phyloP scores from a whole-genome alignment of 1,140 invertebrate genomes.

The Aporrectodea caliginosa region DNA sequence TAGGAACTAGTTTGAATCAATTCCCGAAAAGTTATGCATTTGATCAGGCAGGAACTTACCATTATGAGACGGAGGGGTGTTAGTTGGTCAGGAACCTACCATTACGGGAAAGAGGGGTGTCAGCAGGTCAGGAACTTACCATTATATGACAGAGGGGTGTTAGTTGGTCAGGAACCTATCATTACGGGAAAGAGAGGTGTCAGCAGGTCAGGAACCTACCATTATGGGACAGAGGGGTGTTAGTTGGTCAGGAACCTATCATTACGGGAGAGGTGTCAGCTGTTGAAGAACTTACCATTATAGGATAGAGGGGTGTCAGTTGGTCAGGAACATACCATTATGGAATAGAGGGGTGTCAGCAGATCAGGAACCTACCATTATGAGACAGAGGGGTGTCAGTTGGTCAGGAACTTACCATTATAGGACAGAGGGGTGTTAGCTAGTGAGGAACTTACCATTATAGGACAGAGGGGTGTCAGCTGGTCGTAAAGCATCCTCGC shows the following conservation, averaged over 20 bases:
- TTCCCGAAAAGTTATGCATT: too few species aligned
- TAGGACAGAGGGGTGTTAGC: slow-evolving; percentile 21
- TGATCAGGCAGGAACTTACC: slow-evolving; percentile 70
- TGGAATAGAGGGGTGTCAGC: too few species aligned
- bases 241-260: too few species aligned
- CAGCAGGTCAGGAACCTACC: slow-evolving; percentile 94
- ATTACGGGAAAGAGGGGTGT: slow-evolving; percentile 95
- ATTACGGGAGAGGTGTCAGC: too few species aligned
- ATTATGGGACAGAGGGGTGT: slow-evolving; percentile 95
- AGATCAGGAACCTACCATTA: slow-evolving; percentile 69
- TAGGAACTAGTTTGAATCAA: too few species aligned
- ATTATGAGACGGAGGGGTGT: slow-evolving; percentile 22
- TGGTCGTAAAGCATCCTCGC: slow-evolving; percentile 95
- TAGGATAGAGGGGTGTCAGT: slow-evolving; percentile 91
- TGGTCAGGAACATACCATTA: too few species aligned
- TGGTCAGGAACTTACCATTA: slow-evolving; percentile 66
- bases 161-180: slow-evolving; percentile 59
- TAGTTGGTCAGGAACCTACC: slow-evolving; percentile 59
- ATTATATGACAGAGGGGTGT: slow-evolving; percentile 23
- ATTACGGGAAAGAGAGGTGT: slow-evolving; percentile 95
- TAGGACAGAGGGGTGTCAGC: slow-evolving; percentile 91
- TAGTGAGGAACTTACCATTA: slow-evolving; percentile 68
- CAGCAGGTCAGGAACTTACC: slow-evolving; percentile 72
- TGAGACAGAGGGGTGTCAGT: slow-evolving; percentile 91
- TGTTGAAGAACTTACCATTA: slow-evolving; percentile 76